Evolutionary conservation across 2,888 invertebrate genomes (phyloP).

Genomic region (Pammene aurita): DNA sequence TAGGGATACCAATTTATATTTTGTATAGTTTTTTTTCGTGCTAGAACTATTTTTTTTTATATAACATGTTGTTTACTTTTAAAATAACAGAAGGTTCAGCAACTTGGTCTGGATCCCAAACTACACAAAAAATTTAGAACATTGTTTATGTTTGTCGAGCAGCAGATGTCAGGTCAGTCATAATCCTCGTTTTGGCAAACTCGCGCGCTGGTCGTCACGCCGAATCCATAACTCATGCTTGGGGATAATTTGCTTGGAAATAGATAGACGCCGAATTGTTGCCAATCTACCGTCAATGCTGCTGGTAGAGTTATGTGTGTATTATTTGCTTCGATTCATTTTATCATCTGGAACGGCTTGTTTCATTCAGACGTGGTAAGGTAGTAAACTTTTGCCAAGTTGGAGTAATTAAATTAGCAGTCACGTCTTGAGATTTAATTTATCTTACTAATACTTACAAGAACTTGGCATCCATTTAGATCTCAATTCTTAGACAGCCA

Average conservation of each 20-base stretch:
- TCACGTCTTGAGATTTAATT: too few relatives aligned
- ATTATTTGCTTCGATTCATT: constrained; percentile 25
- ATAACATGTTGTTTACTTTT: too few relatives aligned
- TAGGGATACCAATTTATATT: too few relatives aligned
- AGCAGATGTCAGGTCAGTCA: constrained; percentile 47
- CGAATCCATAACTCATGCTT: constrained; percentile 58
- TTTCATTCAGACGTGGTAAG: constrained; percentile 10
- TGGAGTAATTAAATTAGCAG: not conserved
- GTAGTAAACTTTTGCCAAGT: constrained; percentile 5
- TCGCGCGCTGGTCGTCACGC: constrained; percentile 52
- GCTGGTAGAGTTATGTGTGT: constrained; percentile 39
- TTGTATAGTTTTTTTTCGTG: too few relatives aligned
- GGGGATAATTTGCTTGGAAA: constrained; percentile 63
- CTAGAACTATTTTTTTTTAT: too few relatives aligned
- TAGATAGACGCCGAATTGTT: constrained; percentile 57
- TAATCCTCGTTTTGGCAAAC: constrained; percentile 69
- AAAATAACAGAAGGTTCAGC: not conserved
- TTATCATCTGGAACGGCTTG: constrained; percentile 21
- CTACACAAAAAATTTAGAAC: constrained; percentile 16
- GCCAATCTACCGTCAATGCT: constrained; percentile 55
- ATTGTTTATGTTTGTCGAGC: constrained; percentile 30
- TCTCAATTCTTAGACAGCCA: not conserved
- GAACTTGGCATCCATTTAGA: too few relatives aligned
- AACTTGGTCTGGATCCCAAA: not conserved
- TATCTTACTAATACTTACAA: too few relatives aligned